These are phyloP conservation scores for Antigone vipio DNA, from an alignment of 2,113 vertebrate genomes.

Conservation along the genomic window DNA sequence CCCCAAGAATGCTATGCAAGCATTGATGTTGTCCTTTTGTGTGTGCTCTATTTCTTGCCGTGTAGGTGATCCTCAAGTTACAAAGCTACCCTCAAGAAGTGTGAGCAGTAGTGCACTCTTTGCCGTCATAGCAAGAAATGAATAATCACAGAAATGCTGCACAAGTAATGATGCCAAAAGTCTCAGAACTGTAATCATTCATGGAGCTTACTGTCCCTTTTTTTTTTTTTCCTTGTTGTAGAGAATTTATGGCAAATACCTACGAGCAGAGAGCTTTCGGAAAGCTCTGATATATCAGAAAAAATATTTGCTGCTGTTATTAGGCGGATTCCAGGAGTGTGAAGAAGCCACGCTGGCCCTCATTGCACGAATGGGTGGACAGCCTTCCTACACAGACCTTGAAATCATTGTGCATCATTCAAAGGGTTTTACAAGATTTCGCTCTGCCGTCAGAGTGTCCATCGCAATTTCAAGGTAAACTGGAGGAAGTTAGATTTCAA, in stretches of 20 bases:
- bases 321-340: slow-evolving; percentile 95
- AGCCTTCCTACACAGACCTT: slow-evolving; percentile 74
- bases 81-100: neutral
- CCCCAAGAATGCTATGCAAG: neutral
- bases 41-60: neutral
- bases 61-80: neutral
- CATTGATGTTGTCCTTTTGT: neutral
- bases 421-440: slow-evolving; percentile 86
- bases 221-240: slow-evolving; percentile 45
- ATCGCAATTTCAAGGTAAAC: slow-evolving; percentile 91
- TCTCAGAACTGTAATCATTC: neutral
- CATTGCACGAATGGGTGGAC: slow-evolving; percentile 88
- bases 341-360: slow-evolving; percentile 91
- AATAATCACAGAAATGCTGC: neutral
- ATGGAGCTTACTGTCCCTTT: neutral
- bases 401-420: slow-evolving; percentile 76
- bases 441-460: slow-evolving; percentile 87
- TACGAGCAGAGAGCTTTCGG: slow-evolving; percentile 93
- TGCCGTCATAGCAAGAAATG: neutral
- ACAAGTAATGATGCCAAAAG: neutral
- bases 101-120: neutral
- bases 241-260: slow-evolving; percentile 93
- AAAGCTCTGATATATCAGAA: slow-evolving; percentile 99
- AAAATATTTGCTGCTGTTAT: slow-evolving; percentile 91
- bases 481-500: neutral